Conservation (phyloP, 2,113 vertebrate genomes). For the Callocephalon fimbriatum region DNA sequence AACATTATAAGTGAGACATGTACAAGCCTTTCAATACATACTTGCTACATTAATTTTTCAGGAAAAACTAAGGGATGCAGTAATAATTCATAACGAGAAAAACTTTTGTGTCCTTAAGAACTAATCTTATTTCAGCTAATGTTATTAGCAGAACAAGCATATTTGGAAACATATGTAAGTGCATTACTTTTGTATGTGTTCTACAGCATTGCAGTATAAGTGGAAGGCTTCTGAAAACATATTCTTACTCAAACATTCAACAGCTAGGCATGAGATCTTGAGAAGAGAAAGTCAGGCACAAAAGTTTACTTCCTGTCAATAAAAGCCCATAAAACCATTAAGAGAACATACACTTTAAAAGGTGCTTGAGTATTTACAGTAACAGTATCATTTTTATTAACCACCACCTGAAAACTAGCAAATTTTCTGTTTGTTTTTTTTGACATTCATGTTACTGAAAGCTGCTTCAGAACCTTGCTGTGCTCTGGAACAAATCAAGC, state of each 20-base stretch:
- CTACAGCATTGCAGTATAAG: not conserved
- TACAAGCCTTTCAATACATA: not conserved
- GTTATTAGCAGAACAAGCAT: not conserved
- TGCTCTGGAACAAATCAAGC: not conserved
- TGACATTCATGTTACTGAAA: not conserved
- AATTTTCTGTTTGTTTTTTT: not conserved
- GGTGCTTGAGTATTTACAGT: not conserved
- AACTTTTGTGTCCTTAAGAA: not conserved
- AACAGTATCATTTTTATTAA: not conserved
- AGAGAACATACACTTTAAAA: accelerated
- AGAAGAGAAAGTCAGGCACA: not conserved
- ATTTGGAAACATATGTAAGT: not conserved
- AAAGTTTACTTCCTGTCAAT: not conserved
- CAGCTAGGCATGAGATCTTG: not conserved
- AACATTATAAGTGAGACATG: not conserved
- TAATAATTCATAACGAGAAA: not conserved
- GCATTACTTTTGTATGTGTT: not conserved
- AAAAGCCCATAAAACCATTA: not conserved
- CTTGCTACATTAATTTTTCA: not conserved
- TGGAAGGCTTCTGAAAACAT: not conserved
- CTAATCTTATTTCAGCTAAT: not conserved
- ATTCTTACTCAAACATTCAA: not conserved
- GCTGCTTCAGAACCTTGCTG: not conserved
- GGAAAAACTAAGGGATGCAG: not conserved
- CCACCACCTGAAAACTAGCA: not conserved